Evolutionary conservation across 2,888 invertebrate genomes (phyloP).

Genomic region (Melanostoma scalare): DNA sequence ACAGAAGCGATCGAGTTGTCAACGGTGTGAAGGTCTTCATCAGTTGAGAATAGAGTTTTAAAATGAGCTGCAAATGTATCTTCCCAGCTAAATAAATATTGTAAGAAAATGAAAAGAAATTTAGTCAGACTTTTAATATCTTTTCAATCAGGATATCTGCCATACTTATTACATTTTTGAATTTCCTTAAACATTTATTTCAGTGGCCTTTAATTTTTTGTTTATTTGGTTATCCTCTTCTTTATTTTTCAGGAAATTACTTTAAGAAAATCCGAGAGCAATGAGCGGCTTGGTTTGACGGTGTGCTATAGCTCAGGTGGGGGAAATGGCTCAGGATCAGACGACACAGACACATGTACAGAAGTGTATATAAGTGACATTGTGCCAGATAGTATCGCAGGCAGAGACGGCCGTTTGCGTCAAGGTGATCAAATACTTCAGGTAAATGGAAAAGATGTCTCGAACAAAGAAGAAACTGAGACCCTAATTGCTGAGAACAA

Average conservation of each 20-base stretch:
- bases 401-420: conserved; percentile 84
- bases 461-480: conserved; percentile 85
- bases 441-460: conserved; percentile 85
- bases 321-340: conserved; percentile 84
- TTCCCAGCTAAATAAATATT: no score
- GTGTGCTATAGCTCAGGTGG: conserved; percentile 85
- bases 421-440: conserved; percentile 86
- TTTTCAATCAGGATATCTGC: neutral
- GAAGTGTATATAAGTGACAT: conserved; percentile 88
- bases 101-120: no score
- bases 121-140: neutral
- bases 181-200: no score
- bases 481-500: conserved; percentile 85
- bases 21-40: conserved; percentile 5
- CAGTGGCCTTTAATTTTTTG: neutral
- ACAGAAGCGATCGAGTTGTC: neutral
- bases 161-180: no score
- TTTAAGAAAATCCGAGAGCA: conserved; percentile 84
- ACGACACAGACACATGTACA: conserved; percentile 83
- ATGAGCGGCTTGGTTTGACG: conserved; percentile 86
- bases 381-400: conserved; percentile 84
- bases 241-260: conserved; percentile 84
- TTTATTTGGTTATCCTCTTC: neutral
- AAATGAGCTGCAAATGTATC: conserved; percentile 6
- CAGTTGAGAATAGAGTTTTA: conserved; percentile 7